Evolutionary conservation across 2,888 invertebrate genomes (phyloP).

Genomic region (Pollenia griseotomentosa): DNA sequence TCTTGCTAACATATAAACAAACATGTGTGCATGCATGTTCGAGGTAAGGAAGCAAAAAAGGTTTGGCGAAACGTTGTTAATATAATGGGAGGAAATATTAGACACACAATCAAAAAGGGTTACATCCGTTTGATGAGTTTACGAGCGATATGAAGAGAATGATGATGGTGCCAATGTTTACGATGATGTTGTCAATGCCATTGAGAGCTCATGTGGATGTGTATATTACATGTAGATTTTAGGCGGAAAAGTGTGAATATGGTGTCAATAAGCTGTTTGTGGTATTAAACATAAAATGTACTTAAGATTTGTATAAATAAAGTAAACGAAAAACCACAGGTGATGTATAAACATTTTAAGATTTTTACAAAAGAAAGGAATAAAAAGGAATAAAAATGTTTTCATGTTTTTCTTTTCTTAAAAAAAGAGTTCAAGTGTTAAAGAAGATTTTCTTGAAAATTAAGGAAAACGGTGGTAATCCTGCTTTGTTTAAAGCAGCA

Average conservation of each 20-base stretch:
- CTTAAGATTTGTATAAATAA: constrained; percentile 68
- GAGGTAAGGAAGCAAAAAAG: background rate
- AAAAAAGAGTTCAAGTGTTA: constrained; percentile 61
- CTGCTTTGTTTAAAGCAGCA: background rate
- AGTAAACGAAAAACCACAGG: constrained; percentile 67
- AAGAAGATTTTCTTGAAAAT: constrained; percentile 53
- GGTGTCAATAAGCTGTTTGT: constrained; percentile 78
- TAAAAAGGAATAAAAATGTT: constrained; percentile 7
- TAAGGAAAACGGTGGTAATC: background rate
- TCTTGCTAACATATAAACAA: background rate
- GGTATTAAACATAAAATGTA: constrained; percentile 75
- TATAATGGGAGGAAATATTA: constrained; percentile 57
- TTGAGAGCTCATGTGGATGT: constrained; percentile 26
- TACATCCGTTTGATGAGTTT: constrained; percentile 63
- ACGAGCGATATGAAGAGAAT: constrained; percentile 51
- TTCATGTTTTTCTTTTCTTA: background rate
- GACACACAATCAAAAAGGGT: constrained; percentile 67
- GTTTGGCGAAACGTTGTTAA: background rate
- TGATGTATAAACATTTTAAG: constrained; percentile 60
- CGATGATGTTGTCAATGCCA: constrained; percentile 31
- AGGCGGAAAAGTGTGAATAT: constrained; percentile 67
- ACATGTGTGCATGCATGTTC: background rate
- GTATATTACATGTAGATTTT: constrained; percentile 40
- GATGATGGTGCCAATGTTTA: constrained; percentile 44
- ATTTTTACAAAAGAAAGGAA: constrained; percentile 17